phyloP scores from a whole-genome alignment of 2,797 vertebrate species.

The Triplophysa bombifrons region DNA sequence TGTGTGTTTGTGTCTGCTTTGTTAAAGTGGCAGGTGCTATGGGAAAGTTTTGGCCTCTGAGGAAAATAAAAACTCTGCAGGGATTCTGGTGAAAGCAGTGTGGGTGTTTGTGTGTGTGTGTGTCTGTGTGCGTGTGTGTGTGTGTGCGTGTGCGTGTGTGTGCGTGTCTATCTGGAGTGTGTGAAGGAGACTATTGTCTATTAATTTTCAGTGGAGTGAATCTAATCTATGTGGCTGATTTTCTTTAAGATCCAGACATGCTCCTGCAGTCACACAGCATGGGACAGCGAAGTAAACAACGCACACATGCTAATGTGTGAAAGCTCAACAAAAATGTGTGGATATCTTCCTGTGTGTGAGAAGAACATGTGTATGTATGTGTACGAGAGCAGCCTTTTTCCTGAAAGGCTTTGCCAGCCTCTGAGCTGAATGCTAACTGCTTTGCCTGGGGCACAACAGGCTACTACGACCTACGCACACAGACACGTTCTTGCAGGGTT shows the following conservation, averaged over 20 bases:
- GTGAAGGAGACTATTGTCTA: constrained; percentile 54
- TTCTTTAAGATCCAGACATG: constrained; percentile 55
- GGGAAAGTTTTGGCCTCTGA: constrained; percentile 72
- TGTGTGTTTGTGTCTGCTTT: constrained; percentile 40
- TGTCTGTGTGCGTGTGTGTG: constrained; percentile 26
- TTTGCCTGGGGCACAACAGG: constrained; percentile 59
- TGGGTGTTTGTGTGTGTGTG: constrained; percentile 26
- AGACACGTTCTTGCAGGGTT: constrained; percentile 57
- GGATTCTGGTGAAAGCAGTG: constrained; percentile 58
- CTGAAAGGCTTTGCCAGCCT: constrained; percentile 56
- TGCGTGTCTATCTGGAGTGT: constrained; percentile 46
- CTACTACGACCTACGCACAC: constrained; percentile 72
- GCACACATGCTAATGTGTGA: constrained; percentile 35
- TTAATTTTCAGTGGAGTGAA: constrained; percentile 51
- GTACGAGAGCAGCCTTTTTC: constrained; percentile 57
- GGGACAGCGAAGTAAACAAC: constrained; percentile 44
- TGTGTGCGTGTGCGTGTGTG: constrained; percentile 36
- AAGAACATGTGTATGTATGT: constrained; percentile 16
- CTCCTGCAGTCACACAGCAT: constrained; percentile 47
- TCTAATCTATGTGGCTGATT: constrained; percentile 67
- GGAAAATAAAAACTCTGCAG: constrained; percentile 74
- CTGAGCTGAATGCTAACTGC: constrained; percentile 53
- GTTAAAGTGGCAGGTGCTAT: constrained; percentile 69
- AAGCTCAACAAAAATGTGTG: constrained; percentile 38
- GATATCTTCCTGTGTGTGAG: constrained; percentile 28